Percentiles rank a stretch among this genome's conserved stretches.
These are phyloP conservation scores for Cephus pulcher DNA, from an alignment of 2,888 invertebrate genomes.

Conservation along the genomic window DNA sequence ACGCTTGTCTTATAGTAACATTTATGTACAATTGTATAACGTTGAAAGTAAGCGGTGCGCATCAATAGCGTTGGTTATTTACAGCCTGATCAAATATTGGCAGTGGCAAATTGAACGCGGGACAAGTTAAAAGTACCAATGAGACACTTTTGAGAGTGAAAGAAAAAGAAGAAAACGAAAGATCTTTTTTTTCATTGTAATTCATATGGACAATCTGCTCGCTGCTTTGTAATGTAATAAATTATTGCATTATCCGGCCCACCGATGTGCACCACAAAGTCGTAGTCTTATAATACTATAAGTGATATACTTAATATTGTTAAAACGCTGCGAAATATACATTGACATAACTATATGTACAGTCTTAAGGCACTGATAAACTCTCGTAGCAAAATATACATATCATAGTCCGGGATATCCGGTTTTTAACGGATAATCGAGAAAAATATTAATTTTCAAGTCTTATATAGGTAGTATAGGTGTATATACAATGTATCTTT, in stretches of 20 bases:
- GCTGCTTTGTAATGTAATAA: conserved; percentile 32
- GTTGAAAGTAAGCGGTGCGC: background rate
- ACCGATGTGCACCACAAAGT: background rate
- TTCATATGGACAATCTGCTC: background rate
- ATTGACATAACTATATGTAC: background rate
- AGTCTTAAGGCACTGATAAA: background rate
- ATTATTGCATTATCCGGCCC: conserved; percentile 53
- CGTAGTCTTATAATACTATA: background rate
- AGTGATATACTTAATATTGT: background rate
- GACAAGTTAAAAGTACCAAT: background rate
- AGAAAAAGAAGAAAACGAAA: conserved; percentile 2
- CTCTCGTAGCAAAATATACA: background rate
- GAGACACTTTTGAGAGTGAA: conserved; percentile 10
- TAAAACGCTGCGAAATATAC: background rate
- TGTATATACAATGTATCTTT: background rate
- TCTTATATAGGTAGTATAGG: background rate
- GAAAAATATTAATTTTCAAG: background rate
- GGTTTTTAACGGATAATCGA: background rate
- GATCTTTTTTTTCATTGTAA: background rate
- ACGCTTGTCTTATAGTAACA: background rate
- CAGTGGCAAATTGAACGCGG: background rate
- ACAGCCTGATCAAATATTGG: background rate
- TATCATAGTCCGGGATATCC: background rate
- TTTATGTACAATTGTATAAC: background rate
- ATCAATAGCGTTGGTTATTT: background rate